A percentile compares a stretch with the other conserved stretches of the same genome.
These are phyloP conservation scores for Ennomos erosarius DNA, from an alignment of 2,888 invertebrate genomes.

Conservation along the genomic window DNA sequence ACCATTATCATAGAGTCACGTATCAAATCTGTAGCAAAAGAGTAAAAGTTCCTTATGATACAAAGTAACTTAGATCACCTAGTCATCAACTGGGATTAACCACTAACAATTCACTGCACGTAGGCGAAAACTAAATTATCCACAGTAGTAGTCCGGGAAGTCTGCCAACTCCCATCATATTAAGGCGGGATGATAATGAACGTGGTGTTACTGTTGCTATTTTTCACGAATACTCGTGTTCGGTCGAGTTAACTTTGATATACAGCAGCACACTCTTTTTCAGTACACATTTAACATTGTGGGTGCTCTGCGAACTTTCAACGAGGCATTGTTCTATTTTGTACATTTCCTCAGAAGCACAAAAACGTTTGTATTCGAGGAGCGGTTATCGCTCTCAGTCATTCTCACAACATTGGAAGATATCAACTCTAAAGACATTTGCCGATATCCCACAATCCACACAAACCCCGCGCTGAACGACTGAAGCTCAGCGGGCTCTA, in stretches of 20 bases:
- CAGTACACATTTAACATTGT: slow-evolving; percentile 37
- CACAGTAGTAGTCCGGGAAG: slow-evolving; percentile 65
- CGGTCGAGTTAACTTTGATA: slow-evolving; percentile 46
- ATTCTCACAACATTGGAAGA: slow-evolving; percentile 44
- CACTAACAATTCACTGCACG: slow-evolving; percentile 73
- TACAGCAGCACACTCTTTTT: slow-evolving; percentile 42
- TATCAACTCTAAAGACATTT: slow-evolving; percentile 51
- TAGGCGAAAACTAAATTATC: slow-evolving; percentile 75
- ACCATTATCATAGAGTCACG: too few relatives aligned
- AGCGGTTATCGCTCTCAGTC: slow-evolving; percentile 45
- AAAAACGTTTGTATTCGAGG: slow-evolving; percentile 31
- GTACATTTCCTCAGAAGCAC: slow-evolving; percentile 9
- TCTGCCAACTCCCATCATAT: slow-evolving; percentile 80
- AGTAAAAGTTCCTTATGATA: slow-evolving; percentile 1
- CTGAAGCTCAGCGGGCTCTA: slow-evolving; percentile 52
- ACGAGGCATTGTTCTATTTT: slow-evolving; percentile 24
- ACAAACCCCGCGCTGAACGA: slow-evolving; percentile 50
- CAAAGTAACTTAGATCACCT: slow-evolving; percentile 12
- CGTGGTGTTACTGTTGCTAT: slow-evolving; percentile 59
- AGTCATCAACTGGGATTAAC: slow-evolving; percentile 47
- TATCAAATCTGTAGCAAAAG: too few relatives aligned
- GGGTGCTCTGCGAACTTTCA: slow-evolving; percentile 32
- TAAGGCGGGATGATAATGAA: slow-evolving; percentile 77
- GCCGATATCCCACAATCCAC: slow-evolving; percentile 54
- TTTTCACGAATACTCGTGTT: slow-evolving; percentile 50